Conservation (phyloP, 2,888 invertebrate species). For the Tribolium freemani region DNA sequence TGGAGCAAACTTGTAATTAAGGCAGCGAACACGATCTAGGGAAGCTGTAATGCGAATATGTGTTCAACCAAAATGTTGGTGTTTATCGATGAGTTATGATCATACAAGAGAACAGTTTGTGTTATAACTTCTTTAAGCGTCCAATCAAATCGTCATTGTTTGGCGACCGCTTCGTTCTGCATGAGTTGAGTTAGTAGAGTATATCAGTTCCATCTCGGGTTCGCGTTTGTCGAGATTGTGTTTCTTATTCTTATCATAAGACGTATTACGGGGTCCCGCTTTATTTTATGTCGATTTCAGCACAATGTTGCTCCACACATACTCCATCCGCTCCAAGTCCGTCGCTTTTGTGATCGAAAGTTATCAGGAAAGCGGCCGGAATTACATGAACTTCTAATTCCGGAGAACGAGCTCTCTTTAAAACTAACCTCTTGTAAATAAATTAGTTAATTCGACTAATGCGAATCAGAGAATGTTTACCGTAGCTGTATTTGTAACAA, state of each 20-base stretch:
- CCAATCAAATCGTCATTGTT: conserved; percentile 59
- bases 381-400: conserved; percentile 44
- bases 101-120: conserved; percentile 46
- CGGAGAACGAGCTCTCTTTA: conserved; percentile 1
- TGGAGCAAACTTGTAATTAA: neutral
- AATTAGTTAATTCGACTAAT: conserved; percentile 5
- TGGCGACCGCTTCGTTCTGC: conserved; percentile 54
- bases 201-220: conserved; percentile 53
- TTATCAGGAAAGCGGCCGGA: conserved; percentile 40
- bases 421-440: conserved; percentile 1
- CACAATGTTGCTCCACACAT: conserved; percentile 57
- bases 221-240: conserved; percentile 56
- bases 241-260: conserved; percentile 62
- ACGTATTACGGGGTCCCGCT: conserved; percentile 58
- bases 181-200: conserved; percentile 52
- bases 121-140: conserved; percentile 55
- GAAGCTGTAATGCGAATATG: neutral
- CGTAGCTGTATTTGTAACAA: conserved; percentile 26
- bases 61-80: neutral
- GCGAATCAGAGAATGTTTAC: conserved; percentile 2
- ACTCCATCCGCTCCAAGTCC: conserved; percentile 47
- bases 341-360: conserved; percentile 42
- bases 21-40: neutral
- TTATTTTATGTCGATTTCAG: conserved; percentile 65
- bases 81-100: conserved; percentile 51